Base-by-base conservation (phyloP, 2,797 vertebrate genomes). In the Cryptoblepharus egeriae region DNA sequence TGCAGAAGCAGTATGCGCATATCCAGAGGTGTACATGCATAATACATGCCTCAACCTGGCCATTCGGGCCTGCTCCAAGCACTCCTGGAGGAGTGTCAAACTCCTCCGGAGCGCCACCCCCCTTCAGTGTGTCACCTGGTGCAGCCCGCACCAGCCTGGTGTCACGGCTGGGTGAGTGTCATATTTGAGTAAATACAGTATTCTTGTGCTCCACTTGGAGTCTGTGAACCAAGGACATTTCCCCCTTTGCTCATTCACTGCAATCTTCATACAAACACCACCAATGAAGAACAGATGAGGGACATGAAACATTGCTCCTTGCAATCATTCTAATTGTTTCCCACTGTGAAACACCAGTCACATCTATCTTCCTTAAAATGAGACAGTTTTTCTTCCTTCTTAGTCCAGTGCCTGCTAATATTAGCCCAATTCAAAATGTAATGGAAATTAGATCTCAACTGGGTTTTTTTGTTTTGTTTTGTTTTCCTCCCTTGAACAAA, bases 371-470 rank as follows among this genome's bases (percentile, higher is more conserved):
- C 42, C 15, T 87, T 69, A 83, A 77, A 88, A 64, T 24, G 69
- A 13, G 86, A 81, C 5, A 22, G 26, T 79, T 24, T 3, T 81
- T 79, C 68, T 39, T 76, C 18, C 0, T 89, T 81, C 86, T 68
- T 32, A 80, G 81, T 61, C 70, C 73, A 78, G 80, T 91, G 86
- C 45, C 58, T 77, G 18, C 24, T 86, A 80, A 84, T 87, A 87
- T 58, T 1, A 0, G 0, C 30, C 63, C 57, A 72, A 68, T 71
- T 49, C 75, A 81, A 81, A 77, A 74, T 20, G 30, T 68, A 77
- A 64, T 42, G 39, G 39, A 73, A 85, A 81, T 84, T 79, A 84
- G 76, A 78, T 79, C 26, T 45, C 69, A n/a, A 65, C 16, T 35
- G 18, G 58, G 72, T 42, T 35, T 37, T 8, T 35, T 13, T 18